A percentile compares a stretch with the other conserved stretches of the same genome.
phyloP scores from a whole-genome alignment of 2,888 invertebrate species.

The Trachelus troglodyta region DNA sequence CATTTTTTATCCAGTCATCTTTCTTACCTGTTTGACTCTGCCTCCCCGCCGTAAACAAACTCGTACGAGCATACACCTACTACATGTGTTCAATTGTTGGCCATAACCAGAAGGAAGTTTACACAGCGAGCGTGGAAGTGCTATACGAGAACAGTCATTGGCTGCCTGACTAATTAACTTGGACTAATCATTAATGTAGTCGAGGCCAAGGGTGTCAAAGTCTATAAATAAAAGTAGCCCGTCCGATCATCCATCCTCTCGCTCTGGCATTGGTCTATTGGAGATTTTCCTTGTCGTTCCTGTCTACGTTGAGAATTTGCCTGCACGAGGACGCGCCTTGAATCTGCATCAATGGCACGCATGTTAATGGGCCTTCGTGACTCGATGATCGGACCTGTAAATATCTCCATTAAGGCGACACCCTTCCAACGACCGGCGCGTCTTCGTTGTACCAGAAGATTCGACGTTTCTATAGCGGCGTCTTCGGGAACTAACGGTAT shows the following conservation, averaged over 20 bases:
- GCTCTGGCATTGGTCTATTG: not conserved
- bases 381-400: conserved; percentile 47
- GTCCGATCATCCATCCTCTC: not conserved
- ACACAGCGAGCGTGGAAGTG: not conserved
- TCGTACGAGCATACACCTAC: not conserved
- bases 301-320: not conserved
- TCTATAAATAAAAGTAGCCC: not conserved
- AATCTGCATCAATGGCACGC: conserved; percentile 38
- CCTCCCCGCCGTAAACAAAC: not conserved
- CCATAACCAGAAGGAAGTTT: not conserved
- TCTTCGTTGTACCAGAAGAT: not conserved
- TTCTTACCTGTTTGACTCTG: not conserved
- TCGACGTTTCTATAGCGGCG: not conserved
- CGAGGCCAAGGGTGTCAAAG: no score
- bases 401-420: conserved; percentile 53
- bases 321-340: conserved; percentile 7
- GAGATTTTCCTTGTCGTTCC: not conserved
- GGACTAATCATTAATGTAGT: not conserved
- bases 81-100: not conserved
- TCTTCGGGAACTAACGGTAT: not conserved
- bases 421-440: not conserved
- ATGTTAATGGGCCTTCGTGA: conserved; percentile 45
- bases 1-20: not conserved
- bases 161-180: not conserved
- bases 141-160: not conserved